Base-by-base conservation (phyloP, 2,113 vertebrate genomes). In the Callipepla squamata region DNA sequence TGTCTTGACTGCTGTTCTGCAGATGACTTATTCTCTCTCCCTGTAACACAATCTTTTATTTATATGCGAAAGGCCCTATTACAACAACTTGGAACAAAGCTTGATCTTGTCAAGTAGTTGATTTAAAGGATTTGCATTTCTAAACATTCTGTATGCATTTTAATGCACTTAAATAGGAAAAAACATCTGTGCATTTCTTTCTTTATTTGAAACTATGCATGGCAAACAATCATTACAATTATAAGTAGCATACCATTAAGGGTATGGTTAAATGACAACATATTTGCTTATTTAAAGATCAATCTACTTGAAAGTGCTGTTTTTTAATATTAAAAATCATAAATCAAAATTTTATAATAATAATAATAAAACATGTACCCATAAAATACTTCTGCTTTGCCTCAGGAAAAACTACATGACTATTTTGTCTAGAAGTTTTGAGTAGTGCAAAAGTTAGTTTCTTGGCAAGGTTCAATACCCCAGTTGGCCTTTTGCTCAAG, bases 121-220 rank as follows among this genome's bases (percentile, higher is more conserved):
- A 92, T 93, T 92, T 94, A 95, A 93, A 82, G 73, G 83, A 96
- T 95, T 94, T 96, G 80, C 90, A 96, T 96, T 96, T 92, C 82
- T 93, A 96, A 97, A 94, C 80, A 88, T 77, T 69, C 77, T 28
- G 48, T 81, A 84, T 90, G 94, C 96, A 97, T 97, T 96, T 92
- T 95, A 91, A 96, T 85, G 74, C 73, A 79, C 80, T 96, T 94
- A 95, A 96, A 89, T 87, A 95, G 87, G 95, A 94, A 93, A 93
- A 95, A 92, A 63, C 88, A 95, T 93, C 88, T 92, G 92, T 92
- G 78, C 48, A 57, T 83, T 89, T 70, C 79, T 92, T 95, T 84
- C 84, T 87, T 94, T 92, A 89, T 91, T 93, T 91, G 85, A 89
- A 87, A 85, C 44, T 58, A 57, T 38, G 76, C 85, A 82, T 63